A percentile compares a stretch with the other conserved stretches of the same genome.
These are phyloP conservation scores for Lithobates sylvaticus DNA, from an alignment of 2,797 vertebrate genomes.

Conservation along the genomic window DNA sequence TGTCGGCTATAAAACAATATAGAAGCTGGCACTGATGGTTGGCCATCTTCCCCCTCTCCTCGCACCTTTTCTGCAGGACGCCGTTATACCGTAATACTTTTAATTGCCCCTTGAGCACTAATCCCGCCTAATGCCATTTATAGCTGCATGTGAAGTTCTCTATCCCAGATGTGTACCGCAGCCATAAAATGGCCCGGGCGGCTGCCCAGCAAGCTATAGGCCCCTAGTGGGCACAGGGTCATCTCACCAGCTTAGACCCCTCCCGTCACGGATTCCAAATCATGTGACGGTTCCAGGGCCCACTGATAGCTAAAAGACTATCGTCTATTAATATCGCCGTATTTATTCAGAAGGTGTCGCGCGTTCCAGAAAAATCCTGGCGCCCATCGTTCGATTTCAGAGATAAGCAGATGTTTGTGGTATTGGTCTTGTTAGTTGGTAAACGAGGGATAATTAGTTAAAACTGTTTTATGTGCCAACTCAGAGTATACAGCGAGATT, in stretches of 20 bases:
- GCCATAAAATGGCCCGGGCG: neutral
- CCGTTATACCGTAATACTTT: slow-evolving; percentile 3
- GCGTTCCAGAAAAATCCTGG: neutral
- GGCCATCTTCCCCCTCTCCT: slow-evolving; percentile 54
- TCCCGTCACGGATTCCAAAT: too few relatives aligned
- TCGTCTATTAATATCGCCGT: neutral
- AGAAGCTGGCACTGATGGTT: slow-evolving; percentile 61
- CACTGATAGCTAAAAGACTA: neutral
- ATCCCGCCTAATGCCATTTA: slow-evolving; percentile 36
- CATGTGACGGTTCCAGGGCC: neutral
- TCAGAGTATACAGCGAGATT: neutral
- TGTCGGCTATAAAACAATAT: slow-evolving; percentile 64
- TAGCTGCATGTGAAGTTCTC: neutral
- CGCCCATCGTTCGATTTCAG: neutral
- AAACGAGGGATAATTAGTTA: slow-evolving; percentile 26
- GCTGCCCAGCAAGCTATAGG: neutral
- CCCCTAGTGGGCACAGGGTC: too few relatives aligned
- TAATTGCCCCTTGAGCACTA: slow-evolving; percentile 18
- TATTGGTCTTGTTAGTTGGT: slow-evolving; percentile 11
- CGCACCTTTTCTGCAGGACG: neutral
- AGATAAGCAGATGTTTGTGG: slow-evolving; percentile 42
- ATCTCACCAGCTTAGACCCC: too few relatives aligned
- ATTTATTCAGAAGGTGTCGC: neutral
- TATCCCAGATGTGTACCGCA: slow-evolving; percentile 16
- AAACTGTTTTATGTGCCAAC: slow-evolving; percentile 14